Conservation (phyloP, 1,140 invertebrate genomes). For the Ceratina calcarata region DNA sequence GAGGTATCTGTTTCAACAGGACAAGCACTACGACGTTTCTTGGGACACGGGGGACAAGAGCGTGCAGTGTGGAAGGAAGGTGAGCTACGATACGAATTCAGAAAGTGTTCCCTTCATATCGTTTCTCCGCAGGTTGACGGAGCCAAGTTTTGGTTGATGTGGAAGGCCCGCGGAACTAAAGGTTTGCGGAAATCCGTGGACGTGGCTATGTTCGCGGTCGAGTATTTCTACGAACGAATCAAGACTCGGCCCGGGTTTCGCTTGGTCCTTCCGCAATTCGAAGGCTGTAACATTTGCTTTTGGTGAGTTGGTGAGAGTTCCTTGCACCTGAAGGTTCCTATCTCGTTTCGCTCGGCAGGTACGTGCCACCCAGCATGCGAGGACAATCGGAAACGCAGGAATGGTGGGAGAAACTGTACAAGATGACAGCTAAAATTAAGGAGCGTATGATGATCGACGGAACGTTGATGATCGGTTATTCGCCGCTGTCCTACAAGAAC, state of each 20-base stretch:
- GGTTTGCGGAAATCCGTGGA: conserved; percentile 84
- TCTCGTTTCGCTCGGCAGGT: conserved; percentile 60
- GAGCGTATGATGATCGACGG: conserved; percentile 89
- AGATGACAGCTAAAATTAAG: conserved; percentile 91
- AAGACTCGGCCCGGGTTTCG: conserved; percentile 81
- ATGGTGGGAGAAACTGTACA: conserved; percentile 86
- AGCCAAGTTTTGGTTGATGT: conserved; percentile 96
- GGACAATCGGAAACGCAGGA: conserved; percentile 82
- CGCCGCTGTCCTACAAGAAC: conserved; percentile 85
- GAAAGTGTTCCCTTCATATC: no score
- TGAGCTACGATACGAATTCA: conserved; percentile 49
- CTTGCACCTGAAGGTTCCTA: neutral
- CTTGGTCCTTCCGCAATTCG: conserved; percentile 82
- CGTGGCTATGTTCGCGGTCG: conserved; percentile 83
- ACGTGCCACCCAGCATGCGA: conserved; percentile 89
- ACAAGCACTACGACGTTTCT: conserved; percentile 94
- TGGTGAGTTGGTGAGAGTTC: conserved; percentile 83
- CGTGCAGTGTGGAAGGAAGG: conserved; percentile 95
- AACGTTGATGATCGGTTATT: conserved; percentile 92
- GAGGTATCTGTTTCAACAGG: conserved; percentile 94
- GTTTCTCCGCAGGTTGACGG: conserved; percentile 86
- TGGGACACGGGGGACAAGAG: conserved; percentile 97
- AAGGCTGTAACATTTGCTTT: conserved; percentile 94
- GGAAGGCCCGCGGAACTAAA: conserved; percentile 87
- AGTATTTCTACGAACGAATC: conserved; percentile 82